Evolutionary conservation across 2,797 vertebrate genomes (phyloP).

Genomic region (Limosa lapponica): DNA sequence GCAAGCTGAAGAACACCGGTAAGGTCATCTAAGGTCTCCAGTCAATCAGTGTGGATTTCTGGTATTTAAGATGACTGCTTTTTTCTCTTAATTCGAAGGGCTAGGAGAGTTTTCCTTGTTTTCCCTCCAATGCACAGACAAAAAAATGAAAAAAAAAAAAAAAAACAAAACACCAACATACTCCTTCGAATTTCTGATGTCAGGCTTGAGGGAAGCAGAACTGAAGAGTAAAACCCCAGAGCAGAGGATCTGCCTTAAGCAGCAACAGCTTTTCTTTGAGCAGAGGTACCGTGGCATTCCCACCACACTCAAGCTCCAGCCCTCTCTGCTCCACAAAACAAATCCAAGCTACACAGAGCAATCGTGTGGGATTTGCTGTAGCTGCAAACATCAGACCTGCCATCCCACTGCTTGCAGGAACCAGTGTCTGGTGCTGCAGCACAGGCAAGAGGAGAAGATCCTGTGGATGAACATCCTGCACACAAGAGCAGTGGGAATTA

Average conservation of each 20-base stretch:
- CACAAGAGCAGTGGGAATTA: not conserved
- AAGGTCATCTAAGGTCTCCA: not conserved
- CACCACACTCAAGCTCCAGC: not conserved
- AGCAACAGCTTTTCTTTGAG: not conserved
- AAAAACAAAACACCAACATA: not conserved
- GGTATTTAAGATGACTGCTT: not conserved
- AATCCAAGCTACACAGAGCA: fast-evolving
- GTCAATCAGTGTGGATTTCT: not conserved
- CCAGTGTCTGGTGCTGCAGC: not conserved
- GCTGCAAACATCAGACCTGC: not conserved
- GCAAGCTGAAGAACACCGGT: not conserved
- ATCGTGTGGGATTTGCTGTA: not conserved
- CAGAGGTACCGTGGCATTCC: not conserved
- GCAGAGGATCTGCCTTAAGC: not conserved
- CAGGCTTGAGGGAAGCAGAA: not conserved
- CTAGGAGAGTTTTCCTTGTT: not conserved
- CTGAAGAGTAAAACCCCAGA: not conserved
- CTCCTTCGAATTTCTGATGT: not conserved
- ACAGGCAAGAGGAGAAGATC: not conserved
- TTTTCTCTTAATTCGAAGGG: not conserved
- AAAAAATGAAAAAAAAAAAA: no score
- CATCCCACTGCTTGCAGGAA: not conserved
- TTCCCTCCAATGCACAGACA: not conserved
- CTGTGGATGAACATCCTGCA: not conserved
- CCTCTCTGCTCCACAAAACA: not conserved